These are phyloP conservation scores for Andrena trimmerana DNA, from an alignment of 2,888 invertebrate genomes.

Conservation along the genomic window DNA sequence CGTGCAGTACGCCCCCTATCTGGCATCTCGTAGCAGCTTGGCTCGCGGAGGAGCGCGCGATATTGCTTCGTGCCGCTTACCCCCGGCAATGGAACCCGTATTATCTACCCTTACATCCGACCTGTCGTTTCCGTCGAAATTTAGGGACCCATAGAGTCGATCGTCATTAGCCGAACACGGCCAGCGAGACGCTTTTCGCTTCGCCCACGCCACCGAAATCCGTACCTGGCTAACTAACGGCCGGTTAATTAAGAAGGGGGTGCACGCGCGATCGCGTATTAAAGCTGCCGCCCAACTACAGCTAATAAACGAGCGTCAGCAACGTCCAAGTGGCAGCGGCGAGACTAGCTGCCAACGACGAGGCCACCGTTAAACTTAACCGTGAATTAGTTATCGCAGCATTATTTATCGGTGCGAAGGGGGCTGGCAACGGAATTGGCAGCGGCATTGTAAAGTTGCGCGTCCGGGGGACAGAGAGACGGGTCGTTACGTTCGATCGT, in stretches of 20 bases:
- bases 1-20: constrained; percentile 71
- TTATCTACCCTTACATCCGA: constrained; percentile 68
- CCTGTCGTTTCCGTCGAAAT: constrained; percentile 64
- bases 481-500: too few relatives aligned
- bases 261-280: constrained; percentile 50
- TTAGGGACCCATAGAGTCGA: constrained; percentile 58
- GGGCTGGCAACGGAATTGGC: constrained; percentile 8
- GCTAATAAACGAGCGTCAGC: constrained; percentile 35
- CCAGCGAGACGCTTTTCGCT: constrained; percentile 30
- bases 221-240: constrained; percentile 49
- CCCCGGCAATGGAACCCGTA: constrained; percentile 64
- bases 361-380: constrained; percentile 33
- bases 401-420: constrained; percentile 39
- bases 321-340: constrained; percentile 10
- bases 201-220: constrained; percentile 20
- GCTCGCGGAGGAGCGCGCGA: constrained; percentile 73
- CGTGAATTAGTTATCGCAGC: constrained; percentile 46
- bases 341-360: constrained; percentile 20
- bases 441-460: constrained; percentile 14
- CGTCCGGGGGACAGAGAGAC: neutral
- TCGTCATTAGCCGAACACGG: constrained; percentile 63
- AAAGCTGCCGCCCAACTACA: constrained; percentile 22
- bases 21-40: constrained; percentile 80
- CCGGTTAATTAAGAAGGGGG: constrained; percentile 60
- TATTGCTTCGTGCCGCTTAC: constrained; percentile 76